Evolutionary conservation across 35 echinoderm and acorn worm species (phyloP).

Genomic region (Anneissia japonica): DNA sequence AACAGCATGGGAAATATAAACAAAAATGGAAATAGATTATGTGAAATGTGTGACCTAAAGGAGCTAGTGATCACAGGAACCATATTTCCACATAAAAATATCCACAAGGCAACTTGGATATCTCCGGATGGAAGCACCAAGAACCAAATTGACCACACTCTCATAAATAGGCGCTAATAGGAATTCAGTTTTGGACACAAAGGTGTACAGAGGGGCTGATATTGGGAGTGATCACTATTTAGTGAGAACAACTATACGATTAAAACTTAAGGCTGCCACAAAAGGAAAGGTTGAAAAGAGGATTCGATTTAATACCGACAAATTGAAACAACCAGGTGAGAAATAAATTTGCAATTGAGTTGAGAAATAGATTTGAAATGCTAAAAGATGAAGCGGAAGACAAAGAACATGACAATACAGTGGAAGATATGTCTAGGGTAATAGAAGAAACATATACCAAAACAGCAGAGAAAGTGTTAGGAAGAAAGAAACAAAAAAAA

Average conservation of each 20-base stretch:
- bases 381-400: neutral
- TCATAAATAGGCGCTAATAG: neutral
- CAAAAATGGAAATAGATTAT: too few relatives aligned
- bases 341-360: neutral
- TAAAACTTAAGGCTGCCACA: neutral
- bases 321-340: neutral
- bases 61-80: too few relatives aligned
- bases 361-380: neutral
- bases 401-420: neutral
- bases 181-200: slow-evolving; percentile 1
- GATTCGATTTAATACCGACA: neutral
- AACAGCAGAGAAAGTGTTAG: neutral
- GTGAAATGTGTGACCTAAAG: too few relatives aligned
- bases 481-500: neutral
- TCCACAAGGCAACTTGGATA: slow-evolving; percentile 8
- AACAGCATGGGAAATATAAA: too few relatives aligned
- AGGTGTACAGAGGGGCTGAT: slow-evolving; percentile 1
- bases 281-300: too few relatives aligned
- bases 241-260: neutral
- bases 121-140: neutral
- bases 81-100: too few relatives aligned
- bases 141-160: neutral
- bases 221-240: slow-evolving; percentile 1
- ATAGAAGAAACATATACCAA: neutral
- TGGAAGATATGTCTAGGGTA: neutral